Conservation (phyloP, 1,140 invertebrate species). For the Brachionus calyciflorus region DNA sequence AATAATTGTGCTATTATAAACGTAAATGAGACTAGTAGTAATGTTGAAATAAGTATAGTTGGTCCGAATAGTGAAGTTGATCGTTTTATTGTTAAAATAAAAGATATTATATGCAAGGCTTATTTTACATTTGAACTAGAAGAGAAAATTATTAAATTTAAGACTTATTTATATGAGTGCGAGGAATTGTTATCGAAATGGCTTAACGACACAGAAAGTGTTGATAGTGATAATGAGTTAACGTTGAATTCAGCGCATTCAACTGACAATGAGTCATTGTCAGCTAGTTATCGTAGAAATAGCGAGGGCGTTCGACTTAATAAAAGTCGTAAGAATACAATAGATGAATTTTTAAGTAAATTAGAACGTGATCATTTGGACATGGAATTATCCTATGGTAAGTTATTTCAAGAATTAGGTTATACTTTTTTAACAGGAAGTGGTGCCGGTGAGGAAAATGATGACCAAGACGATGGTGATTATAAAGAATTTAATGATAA, state of each 20-base stretch:
- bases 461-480: constrained; percentile 26
- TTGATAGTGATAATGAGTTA: constrained; percentile 7
- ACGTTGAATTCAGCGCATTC: constrained; percentile 1
- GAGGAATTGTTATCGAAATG: constrained; percentile 20
- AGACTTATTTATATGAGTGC: constrained; percentile 43
- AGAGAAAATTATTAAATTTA: constrained; percentile 45
- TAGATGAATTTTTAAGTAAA: constrained; percentile 43
- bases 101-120: constrained; percentile 43
- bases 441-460: background rate
- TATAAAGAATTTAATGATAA: constrained; percentile 44
- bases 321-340: constrained; percentile 28
- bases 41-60: constrained; percentile 35
- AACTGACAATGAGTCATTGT: constrained; percentile 25
- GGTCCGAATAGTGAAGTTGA: constrained; percentile 33
- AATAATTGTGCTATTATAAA: constrained; percentile 42
- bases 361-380: constrained; percentile 45
- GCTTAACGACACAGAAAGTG: constrained; percentile 5
- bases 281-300: background rate
- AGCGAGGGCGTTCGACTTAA: constrained; percentile 9
- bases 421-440: constrained; percentile 19
- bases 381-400: constrained; percentile 42
- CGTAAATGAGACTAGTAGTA: constrained; percentile 29
- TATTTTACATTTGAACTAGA: constrained; percentile 46
- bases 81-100: constrained; percentile 38
- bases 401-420: constrained; percentile 44